Conservation (phyloP, 1,140 invertebrate species). For the Pteromalus puparum region DNA sequence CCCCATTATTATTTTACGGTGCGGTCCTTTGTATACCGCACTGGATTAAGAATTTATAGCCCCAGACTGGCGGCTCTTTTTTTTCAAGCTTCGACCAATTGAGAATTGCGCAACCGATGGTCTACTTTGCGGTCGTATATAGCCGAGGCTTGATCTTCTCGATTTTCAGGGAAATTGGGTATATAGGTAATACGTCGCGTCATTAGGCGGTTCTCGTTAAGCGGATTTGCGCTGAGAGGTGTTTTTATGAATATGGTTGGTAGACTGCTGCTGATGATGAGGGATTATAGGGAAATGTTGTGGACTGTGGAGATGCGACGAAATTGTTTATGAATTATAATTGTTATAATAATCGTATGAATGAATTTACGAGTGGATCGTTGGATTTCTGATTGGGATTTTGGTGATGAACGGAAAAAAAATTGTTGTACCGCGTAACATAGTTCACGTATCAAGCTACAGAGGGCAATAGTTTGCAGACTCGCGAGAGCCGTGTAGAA, state of each 20-base stretch:
- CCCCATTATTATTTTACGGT: constrained; percentile 65
- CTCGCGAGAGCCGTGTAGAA: constrained; percentile 40
- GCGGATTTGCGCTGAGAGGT: neutral
- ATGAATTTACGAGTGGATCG: no score
- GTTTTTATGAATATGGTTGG: no score
- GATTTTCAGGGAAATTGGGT: neutral
- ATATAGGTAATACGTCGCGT: neutral
- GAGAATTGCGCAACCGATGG: neutral
- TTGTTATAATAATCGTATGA: no score
- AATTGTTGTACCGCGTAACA: neutral
- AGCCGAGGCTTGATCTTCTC: neutral
- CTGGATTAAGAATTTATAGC: constrained; percentile 59
- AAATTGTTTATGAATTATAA: no score
- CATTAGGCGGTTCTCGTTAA: neutral
- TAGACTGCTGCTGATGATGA: no score
- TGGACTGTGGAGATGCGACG: no score
- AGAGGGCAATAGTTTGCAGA: constrained; percentile 71
- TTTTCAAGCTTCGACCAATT: neutral
- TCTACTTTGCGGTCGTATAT: no score
- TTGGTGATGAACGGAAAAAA: neutral
- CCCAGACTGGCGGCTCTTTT: neutral
- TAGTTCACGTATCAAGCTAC: constrained; percentile 60
- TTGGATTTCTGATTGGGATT: no score
- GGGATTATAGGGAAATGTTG: no score
- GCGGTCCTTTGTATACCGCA: constrained; percentile 51